These are phyloP conservation scores for Corydoras sp. DNA, from an alignment of 2,113 vertebrate genomes.

Conservation along the genomic window DNA sequence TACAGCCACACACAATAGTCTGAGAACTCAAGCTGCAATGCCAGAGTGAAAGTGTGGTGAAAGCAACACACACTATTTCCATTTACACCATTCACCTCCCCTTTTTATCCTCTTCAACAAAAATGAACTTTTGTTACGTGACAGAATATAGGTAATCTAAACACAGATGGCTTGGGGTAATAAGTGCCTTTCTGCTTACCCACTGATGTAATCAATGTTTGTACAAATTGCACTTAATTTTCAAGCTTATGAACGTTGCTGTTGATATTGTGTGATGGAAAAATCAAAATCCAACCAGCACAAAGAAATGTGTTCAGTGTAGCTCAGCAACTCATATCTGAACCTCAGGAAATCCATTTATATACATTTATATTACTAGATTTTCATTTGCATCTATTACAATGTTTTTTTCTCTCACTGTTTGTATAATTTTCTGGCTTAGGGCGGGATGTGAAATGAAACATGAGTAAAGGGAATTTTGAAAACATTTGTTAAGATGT, in stretches of 20 bases:
- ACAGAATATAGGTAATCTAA: constrained; percentile 18
- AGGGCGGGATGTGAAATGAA: no score
- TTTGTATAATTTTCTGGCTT: no score
- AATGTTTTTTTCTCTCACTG: no score
- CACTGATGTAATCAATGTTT: constrained; percentile 9
- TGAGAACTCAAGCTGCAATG: constrained; percentile 13
- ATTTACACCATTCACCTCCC: background rate
- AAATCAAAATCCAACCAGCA: no score
- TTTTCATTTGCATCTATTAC: no score
- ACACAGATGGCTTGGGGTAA: background rate
- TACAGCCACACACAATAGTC: constrained; percentile 17
- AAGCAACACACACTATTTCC: constrained; percentile 15
- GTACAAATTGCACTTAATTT: background rate
- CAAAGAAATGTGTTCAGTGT: no score
- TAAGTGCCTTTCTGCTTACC: constrained; percentile 3
- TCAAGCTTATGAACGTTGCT: background rate
- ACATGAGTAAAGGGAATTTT: no score
- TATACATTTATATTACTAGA: no score
- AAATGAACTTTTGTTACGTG: constrained; percentile 18
- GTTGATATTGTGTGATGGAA: no score
- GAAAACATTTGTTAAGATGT: no score
- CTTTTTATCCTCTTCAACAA: constrained; percentile 16
- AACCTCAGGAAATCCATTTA: no score
- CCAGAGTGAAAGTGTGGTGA: constrained; percentile 11
- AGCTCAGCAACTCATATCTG: no score